Percentiles rank a stretch among this genome's conserved stretches.
phyloP scores from a whole-genome alignment of 1,140 invertebrate genomes.

The Druon quercuslanigerum region DNA sequence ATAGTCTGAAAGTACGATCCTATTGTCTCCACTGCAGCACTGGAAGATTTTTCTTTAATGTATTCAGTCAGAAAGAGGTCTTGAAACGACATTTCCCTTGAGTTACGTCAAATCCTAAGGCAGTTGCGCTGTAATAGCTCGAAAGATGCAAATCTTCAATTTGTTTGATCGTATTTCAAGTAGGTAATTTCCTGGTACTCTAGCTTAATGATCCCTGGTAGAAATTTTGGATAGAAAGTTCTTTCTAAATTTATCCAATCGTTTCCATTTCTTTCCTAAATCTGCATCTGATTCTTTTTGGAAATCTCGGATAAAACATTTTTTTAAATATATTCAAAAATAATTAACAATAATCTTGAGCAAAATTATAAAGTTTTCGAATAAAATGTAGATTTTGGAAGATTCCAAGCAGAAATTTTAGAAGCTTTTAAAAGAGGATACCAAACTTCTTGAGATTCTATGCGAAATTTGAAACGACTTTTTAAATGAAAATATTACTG shows the following conservation, averaged over 20 bases:
- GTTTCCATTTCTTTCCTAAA: too few species aligned
- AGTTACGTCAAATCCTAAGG: background rate
- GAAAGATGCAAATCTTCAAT: background rate
- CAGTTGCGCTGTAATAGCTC: background rate
- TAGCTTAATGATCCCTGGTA: background rate
- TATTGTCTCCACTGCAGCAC: background rate
- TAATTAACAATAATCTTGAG: too few species aligned
- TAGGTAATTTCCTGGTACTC: background rate
- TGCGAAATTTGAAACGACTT: too few species aligned
- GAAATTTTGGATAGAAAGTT: background rate
- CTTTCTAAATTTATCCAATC: too few species aligned
- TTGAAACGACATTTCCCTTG: slow-evolving; percentile 17
- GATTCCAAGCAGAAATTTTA: too few species aligned
- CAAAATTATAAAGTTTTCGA: too few species aligned
- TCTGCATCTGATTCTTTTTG: too few species aligned
- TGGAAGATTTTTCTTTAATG: slow-evolving; percentile 1
- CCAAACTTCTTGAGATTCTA: too few species aligned
- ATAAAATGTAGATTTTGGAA: too few species aligned
- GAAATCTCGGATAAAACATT: background rate
- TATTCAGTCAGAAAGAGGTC: slow-evolving; percentile 6
- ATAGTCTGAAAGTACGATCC: background rate
- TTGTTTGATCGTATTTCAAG: slow-evolving; percentile 9
- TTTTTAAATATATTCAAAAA: too few species aligned
- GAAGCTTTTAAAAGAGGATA: too few species aligned
- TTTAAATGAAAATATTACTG: too few species aligned